Base-by-base conservation (phyloP, 2,113 vertebrate species). In the Aviceda subcristata region DNA sequence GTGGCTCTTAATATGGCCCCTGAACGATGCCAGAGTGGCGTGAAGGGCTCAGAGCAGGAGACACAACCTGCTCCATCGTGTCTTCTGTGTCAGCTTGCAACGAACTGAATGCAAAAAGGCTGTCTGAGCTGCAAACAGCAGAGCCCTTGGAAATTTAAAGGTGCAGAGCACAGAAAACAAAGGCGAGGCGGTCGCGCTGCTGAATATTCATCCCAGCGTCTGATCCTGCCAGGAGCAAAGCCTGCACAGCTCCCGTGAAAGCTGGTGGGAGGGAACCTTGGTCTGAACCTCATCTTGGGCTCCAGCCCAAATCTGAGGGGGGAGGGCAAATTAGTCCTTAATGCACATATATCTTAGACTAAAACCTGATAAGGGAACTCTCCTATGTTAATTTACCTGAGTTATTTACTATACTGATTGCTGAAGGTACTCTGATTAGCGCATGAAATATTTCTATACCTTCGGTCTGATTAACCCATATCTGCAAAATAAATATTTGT, bases 401-500 rank as follows among this genome's bases (percentile, higher is more conserved):
- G 97, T 96, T 97, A 97, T 97, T 97, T 97, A 97, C 97, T 97
- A 93, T 97, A 81, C 96, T 97, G 97, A 97, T 97, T 97, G 95
- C 97, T 97, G 97, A 95, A 97, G 97, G 96, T 97, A 97, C 95
- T 94, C 96, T 97, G 97, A 97, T 97, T 97, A 97, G 93, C 13
- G 13, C 93, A 76, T 96, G 96, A 96, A 97, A 95, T 97, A 97
- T 96, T 97, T 97, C 97, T 96, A 96, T 97, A 97, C 91, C 97
- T 96, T 96, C 67, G 81, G 95, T 95, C 96, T 97, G 97, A 97
- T 97, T 97, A 97, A 97, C 94, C 96, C 96, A 97, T 97, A 96
- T 97, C 97, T 97, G 95, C 96, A 97, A 97, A 97, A 97, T 97
- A 97, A 97, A 97, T 97, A 97, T 97, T 97, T 97, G 96, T 96